Evolutionary conservation across 2,797 vertebrate genomes (phyloP).

Genomic region (Clamator glandarius): DNA sequence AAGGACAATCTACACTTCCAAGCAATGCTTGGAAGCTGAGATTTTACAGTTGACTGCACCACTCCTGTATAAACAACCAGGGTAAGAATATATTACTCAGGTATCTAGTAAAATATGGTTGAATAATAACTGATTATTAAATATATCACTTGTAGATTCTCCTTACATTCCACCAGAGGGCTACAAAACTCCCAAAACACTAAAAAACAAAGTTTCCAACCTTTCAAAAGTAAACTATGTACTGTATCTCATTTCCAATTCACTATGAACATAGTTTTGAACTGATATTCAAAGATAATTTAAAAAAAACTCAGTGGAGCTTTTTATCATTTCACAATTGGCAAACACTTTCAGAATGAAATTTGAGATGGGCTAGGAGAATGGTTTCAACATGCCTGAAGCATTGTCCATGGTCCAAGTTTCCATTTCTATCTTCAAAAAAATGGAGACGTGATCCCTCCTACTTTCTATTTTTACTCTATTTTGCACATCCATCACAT

Average conservation of each 20-base stretch:
- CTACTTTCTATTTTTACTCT: neutral
- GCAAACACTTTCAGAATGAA: neutral
- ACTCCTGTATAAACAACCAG: neutral
- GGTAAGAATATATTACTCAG: neutral
- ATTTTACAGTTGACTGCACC: neutral
- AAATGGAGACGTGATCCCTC: neutral
- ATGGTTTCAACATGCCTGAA: neutral
- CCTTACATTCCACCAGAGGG: constrained; percentile 60
- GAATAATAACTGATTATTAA: constrained; percentile 16
- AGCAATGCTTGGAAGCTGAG: neutral
- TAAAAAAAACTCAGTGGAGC: neutral
- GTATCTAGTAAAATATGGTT: neutral
- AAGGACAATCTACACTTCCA: neutral
- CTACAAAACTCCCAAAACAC: constrained; percentile 63
- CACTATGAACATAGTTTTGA: neutral
- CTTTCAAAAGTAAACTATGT: neutral
- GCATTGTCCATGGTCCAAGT: neutral
- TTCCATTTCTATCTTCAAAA: neutral
- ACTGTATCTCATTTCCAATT: neutral
- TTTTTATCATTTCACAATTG: neutral
- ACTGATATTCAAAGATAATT: neutral
- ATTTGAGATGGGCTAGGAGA: neutral
- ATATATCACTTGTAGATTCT: constrained; percentile 45
- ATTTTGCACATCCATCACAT: neutral
- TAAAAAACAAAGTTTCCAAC: constrained; percentile 25